Evolutionary conservation across 2,113 vertebrate genomes (phyloP).

Genomic region (Oncorhynchus mykiss): DNA sequence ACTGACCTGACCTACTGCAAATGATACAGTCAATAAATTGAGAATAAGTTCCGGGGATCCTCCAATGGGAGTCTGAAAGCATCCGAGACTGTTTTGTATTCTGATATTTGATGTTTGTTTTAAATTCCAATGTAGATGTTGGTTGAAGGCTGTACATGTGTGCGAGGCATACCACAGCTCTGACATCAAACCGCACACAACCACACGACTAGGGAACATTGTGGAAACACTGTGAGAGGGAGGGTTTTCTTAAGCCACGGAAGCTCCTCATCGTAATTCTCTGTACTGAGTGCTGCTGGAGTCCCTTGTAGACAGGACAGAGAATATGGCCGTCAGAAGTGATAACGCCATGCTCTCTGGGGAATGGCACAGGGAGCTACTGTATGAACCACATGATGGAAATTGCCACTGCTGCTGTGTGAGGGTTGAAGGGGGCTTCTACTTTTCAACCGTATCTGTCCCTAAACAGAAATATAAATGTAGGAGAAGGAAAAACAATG

Average conservation of each 20-base stretch:
- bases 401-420: conserved; percentile 48
- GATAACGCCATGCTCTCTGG: conserved; percentile 57
- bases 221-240: no score
- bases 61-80: no score
- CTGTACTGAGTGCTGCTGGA: conserved; percentile 34
- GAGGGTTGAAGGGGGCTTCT: conserved; percentile 22
- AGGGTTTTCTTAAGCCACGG: conserved; percentile 17
- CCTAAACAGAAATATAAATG: neutral
- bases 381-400: conserved; percentile 56
- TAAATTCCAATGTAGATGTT: no score
- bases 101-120: no score
- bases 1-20: no score
- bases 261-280: conserved; percentile 68
- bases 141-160: no score
- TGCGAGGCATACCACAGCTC: no score
- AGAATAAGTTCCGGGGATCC: no score
- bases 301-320: conserved; percentile 55
- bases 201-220: no score
- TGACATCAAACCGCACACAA: no score
- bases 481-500: neutral
- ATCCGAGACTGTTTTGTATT: no score
- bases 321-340: conserved; percentile 59
- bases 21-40: no score
- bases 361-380: conserved; percentile 30
- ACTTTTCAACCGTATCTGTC: neutral